phyloP scores from a whole-genome alignment of 2,888 invertebrate species.

The Ephialtes manifestator region DNA sequence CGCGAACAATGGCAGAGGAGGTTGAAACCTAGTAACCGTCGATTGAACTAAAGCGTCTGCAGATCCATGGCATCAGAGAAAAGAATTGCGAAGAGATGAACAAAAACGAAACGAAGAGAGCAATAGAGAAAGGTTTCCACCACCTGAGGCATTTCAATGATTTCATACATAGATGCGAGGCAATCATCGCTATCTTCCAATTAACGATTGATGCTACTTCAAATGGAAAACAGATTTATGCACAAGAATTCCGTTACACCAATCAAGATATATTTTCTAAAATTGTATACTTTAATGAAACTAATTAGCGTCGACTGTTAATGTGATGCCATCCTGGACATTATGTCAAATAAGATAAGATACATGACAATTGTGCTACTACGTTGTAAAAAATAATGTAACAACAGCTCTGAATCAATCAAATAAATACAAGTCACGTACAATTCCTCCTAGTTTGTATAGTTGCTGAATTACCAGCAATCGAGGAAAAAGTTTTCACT shows the following conservation, averaged over 20 bases:
- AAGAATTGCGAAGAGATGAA: slow-evolving; percentile 1
- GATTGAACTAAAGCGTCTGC: slow-evolving; percentile 21
- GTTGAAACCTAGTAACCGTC: slow-evolving; percentile 23
- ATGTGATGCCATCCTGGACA: neutral
- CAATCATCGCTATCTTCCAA: slow-evolving; percentile 1
- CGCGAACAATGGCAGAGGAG: slow-evolving; percentile 24
- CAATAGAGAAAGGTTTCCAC: neutral
- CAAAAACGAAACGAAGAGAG: neutral
- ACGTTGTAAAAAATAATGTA: neutral
- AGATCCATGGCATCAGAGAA: neutral
- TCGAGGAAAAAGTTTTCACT: slow-evolving; percentile 64
- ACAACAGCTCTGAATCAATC: neutral
- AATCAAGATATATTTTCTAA: neutral
- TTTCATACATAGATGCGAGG: neutral
- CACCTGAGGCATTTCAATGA: neutral
- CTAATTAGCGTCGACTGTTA: neutral
- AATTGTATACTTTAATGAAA: neutral
- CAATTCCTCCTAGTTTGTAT: slow-evolving; percentile 2
- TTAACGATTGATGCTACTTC: neutral
- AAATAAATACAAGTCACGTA: slow-evolving; percentile 66
- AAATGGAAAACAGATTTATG: neutral
- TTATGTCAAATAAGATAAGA: neutral
- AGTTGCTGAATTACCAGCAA: slow-evolving; percentile 49
- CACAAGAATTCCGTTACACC: neutral
- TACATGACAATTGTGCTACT: neutral